Conservation (phyloP, 2,113 vertebrate species). For the Ictalurus furcatus region DNA sequence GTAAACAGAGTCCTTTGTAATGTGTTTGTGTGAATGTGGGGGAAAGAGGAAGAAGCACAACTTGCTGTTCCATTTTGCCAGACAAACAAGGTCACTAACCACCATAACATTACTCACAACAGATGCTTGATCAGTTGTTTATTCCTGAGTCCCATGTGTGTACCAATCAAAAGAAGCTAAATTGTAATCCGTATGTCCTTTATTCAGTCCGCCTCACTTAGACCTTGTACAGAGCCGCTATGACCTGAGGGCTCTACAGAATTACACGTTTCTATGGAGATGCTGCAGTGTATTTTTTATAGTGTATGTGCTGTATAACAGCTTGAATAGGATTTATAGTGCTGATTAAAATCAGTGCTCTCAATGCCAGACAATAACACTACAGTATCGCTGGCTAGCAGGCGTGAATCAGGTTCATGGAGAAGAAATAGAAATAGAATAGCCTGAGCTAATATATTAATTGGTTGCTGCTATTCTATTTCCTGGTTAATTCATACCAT, state of each 20-base stretch:
- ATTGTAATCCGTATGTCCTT: constrained; percentile 2
- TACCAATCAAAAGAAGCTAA: not conserved
- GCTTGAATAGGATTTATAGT: not conserved
- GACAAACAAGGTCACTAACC: constrained; percentile 3
- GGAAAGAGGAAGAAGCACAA: not conserved
- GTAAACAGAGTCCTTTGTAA: not conserved
- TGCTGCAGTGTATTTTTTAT: not conserved
- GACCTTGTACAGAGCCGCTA: not conserved
- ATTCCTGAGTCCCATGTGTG: not conserved
- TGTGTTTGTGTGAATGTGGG: not conserved
- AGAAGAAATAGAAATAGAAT: not conserved
- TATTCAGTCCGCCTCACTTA: not conserved
- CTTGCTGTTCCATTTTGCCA: not conserved
- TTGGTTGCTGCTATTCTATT: not conserved
- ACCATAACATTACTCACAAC: not conserved
- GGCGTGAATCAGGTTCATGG: constrained; percentile 6
- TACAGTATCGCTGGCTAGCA: not conserved
- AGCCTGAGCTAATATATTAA: not conserved
- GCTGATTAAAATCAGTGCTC: constrained; percentile 2
- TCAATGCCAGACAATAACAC: constrained; percentile 8
- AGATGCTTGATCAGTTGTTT: constrained; percentile 8
- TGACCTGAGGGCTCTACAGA: constrained; percentile 4
- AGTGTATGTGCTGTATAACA: not conserved
- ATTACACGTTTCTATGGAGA: not conserved
- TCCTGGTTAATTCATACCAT: not conserved